These are phyloP conservation scores for Harpegnathos saltator DNA, from an alignment of 1,140 invertebrate species.

Conservation along the genomic window DNA sequence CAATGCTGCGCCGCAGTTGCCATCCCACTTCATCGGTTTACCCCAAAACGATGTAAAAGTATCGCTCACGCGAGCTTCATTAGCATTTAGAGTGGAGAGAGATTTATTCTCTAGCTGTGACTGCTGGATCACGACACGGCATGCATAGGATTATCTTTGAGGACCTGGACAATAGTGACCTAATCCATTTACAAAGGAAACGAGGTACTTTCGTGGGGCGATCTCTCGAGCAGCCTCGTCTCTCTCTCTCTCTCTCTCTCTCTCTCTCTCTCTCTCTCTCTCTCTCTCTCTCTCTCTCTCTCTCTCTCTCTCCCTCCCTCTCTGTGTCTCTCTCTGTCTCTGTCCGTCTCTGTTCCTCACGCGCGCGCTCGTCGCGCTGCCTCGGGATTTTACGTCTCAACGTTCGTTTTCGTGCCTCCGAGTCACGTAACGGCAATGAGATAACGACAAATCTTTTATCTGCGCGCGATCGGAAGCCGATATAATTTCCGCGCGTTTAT, in stretches of 20 bases:
- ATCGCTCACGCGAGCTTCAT: conserved; percentile 73
- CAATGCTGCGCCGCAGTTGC: conserved; percentile 35
- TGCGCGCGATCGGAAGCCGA: conserved; percentile 21
- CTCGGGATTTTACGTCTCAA: conserved; percentile 31
- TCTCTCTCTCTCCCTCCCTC: conserved; percentile 1
- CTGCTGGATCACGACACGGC: conserved; percentile 76
- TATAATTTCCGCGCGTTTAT: conserved; percentile 42
- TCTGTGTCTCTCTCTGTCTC: no score
- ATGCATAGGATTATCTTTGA: conserved; percentile 79
- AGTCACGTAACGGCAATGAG: conserved; percentile 48
- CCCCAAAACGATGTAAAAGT: conserved; percentile 70
- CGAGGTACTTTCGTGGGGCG: conserved; percentile 56
- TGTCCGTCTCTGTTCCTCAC: no score
- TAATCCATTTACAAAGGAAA: conserved; percentile 73
- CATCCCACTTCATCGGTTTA: conserved; percentile 65
- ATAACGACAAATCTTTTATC: conserved; percentile 58
- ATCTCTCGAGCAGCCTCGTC: conserved; percentile 28
- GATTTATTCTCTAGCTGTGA: conserved; percentile 76
- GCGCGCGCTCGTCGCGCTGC: not conserved
- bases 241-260: not conserved
- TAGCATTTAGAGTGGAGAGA: conserved; percentile 80
- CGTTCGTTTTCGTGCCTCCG: conserved; percentile 39
- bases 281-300: not conserved
- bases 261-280: not conserved
- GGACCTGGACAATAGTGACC: conserved; percentile 74